Evolutionary conservation across 2,888 invertebrate species (phyloP).

Genomic region (Tanytarsus gracilentus): DNA sequence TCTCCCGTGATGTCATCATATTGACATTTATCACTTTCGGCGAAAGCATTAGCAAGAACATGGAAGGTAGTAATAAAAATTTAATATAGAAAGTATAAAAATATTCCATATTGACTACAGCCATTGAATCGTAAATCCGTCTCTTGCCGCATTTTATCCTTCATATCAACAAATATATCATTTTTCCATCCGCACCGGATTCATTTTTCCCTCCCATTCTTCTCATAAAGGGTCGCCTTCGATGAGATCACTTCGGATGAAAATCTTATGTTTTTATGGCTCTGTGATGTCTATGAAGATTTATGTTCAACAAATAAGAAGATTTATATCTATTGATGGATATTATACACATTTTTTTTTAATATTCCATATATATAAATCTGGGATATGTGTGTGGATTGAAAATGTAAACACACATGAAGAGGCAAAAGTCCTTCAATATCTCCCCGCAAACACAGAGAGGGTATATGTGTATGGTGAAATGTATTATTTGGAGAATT

Average conservation of each 20-base stretch:
- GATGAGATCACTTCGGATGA: slow-evolving; percentile 15
- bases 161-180: slow-evolving; percentile 25
- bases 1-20: background rate
- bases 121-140: slow-evolving; percentile 27
- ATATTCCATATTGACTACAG: too few relatives aligned
- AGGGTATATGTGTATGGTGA: slow-evolving; percentile 2
- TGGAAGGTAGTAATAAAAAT: too few relatives aligned
- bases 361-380: slow-evolving; percentile 30
- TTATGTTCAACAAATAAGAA: slow-evolving; percentile 29
- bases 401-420: slow-evolving; percentile 25
- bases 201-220: slow-evolving; percentile 9
- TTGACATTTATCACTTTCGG: too few relatives aligned
- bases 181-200: slow-evolving; percentile 16
- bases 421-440: slow-evolving; percentile 18
- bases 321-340: slow-evolving; percentile 30
- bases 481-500: slow-evolving; percentile 27
- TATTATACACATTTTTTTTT: slow-evolving; percentile 29
- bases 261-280: slow-evolving; percentile 28
- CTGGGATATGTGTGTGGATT: slow-evolving; percentile 13
- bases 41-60: too few relatives aligned
- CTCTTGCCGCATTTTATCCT: slow-evolving; percentile 24
- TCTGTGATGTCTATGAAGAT: slow-evolving; percentile 29
- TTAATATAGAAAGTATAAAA: too few relatives aligned
- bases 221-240: slow-evolving; percentile 17
- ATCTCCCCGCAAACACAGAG: background rate